Evolutionary conservation across 1,140 invertebrate genomes (phyloP).

Genomic region (Drosophila persimilis): DNA sequence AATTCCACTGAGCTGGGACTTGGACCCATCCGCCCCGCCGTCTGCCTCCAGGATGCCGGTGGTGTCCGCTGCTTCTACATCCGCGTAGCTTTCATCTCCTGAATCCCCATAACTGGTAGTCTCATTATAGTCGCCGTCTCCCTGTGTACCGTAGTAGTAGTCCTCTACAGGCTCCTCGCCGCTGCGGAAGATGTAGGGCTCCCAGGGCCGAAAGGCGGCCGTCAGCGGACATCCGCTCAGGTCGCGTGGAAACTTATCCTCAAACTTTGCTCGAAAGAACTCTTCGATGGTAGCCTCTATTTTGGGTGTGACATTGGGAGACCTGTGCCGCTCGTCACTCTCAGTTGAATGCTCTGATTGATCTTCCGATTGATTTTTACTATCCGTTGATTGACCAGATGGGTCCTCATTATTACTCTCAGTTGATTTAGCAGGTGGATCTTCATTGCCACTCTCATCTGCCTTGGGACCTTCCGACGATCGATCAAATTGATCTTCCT

Average conservation of each 20-base stretch:
- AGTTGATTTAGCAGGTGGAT: not conserved
- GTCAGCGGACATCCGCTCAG: slow-evolving; percentile 72
- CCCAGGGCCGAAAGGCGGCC: slow-evolving; percentile 73
- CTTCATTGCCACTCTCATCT: not conserved
- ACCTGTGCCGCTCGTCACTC: not conserved
- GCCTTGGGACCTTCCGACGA: not conserved
- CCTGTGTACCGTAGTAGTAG: slow-evolving; percentile 27
- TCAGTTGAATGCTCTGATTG: not conserved
- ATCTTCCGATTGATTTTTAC: too few relatives aligned
- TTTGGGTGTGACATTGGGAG: slow-evolving; percentile 1
- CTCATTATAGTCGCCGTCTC: slow-evolving; percentile 22
- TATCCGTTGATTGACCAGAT: not conserved
- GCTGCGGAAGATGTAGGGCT: slow-evolving; percentile 71
- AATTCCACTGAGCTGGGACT: slow-evolving; percentile 52
- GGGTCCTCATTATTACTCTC: not conserved
- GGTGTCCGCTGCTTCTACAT: slow-evolving; percentile 1
- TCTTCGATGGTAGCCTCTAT: slow-evolving; percentile 46
- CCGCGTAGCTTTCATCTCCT: slow-evolving; percentile 12
- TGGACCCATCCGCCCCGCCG: not conserved
- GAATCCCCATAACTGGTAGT: slow-evolving; percentile 22
- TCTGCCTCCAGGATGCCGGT: not conserved
- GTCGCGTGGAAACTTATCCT: slow-evolving; percentile 72
- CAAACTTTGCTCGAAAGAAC: slow-evolving; percentile 52
- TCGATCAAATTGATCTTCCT: not conserved
- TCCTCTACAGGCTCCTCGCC: slow-evolving; percentile 19